Conservation (phyloP, 2,888 invertebrate genomes). For the Drosophila colorata region DNA sequence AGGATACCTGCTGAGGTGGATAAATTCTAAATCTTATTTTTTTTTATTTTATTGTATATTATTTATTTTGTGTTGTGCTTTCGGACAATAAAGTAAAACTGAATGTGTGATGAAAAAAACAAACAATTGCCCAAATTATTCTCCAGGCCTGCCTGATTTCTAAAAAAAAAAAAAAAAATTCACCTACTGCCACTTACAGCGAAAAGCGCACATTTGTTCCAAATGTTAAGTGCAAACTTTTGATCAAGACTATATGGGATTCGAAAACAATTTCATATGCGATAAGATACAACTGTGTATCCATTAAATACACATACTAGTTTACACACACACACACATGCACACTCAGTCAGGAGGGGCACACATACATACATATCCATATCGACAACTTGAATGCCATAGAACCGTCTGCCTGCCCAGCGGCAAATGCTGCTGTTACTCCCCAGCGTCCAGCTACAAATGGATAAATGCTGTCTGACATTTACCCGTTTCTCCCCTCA, state of each 20-base stretch:
- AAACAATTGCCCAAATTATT: conserved; percentile 18
- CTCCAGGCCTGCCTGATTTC: conserved; percentile 26
- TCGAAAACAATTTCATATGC: conserved; percentile 44
- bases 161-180: neutral
- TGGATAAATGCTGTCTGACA: conserved; percentile 81
- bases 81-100: conserved; percentile 21
- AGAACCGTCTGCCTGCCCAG: conserved; percentile 36
- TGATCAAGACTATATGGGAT: conserved; percentile 23
- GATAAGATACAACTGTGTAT: conserved; percentile 65
- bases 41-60: conserved; percentile 8
- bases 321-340: conserved; percentile 4
- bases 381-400: conserved; percentile 57
- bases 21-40: conserved; percentile 18
- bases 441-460: conserved; percentile 72
- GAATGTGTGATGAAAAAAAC: neutral
- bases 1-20: conserved; percentile 20
- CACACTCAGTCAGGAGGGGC: conserved; percentile 9
- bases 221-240: conserved; percentile 14
- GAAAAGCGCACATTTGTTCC: conserved; percentile 2
- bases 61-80: conserved; percentile 6
- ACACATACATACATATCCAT: conserved; percentile 35
- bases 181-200: neutral
- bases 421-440: conserved; percentile 39
- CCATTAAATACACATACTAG: conserved; percentile 53
- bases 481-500: conserved; percentile 43